Evolutionary conservation across 30 jellyfish, hydroid and myxozoan species (phyloP).

Genomic region (Hydractinia symbiolongicarpus): DNA sequence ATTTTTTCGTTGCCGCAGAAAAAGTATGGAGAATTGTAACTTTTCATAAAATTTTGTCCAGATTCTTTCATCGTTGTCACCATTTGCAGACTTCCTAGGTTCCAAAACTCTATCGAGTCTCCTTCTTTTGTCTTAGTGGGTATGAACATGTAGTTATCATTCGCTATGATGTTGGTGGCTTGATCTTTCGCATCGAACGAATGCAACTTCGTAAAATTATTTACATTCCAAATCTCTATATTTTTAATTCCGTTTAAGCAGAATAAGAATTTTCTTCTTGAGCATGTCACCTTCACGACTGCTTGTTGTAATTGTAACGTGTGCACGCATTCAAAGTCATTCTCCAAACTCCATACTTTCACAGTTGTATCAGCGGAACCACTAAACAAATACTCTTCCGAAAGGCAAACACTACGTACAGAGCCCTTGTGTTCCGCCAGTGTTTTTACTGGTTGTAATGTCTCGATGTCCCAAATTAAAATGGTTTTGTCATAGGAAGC

Average conservation of each 20-base stretch:
- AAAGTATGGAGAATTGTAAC: constrained; percentile 17
- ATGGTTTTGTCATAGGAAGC: constrained; percentile 70
- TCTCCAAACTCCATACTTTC: constrained; percentile 42
- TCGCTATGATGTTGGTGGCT: constrained; percentile 11
- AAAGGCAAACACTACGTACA: constrained; percentile 50
- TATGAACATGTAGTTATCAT: constrained; percentile 15
- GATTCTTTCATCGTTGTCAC: neutral
- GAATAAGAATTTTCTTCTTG: constrained; percentile 57
- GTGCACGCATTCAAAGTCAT: constrained; percentile 12
- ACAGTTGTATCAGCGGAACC: constrained; percentile 74
- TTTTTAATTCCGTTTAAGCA: constrained; percentile 37
- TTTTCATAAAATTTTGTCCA: constrained; percentile 17
- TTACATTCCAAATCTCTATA: constrained; percentile 71
- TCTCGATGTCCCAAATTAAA: constrained; percentile 64
- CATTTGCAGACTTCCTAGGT: constrained; percentile 17
- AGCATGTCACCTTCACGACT: constrained; percentile 47
- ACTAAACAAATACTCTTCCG: constrained; percentile 45
- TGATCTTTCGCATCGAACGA: neutral
- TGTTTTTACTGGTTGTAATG: constrained; percentile 49
- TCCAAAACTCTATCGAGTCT: constrained; percentile 23
- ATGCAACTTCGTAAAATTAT: constrained; percentile 15
- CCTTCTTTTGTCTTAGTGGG: constrained; percentile 3
- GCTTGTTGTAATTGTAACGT: constrained; percentile 35
- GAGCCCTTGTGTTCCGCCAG: constrained; percentile 65
- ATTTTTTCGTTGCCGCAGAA: constrained; percentile 20